Base-by-base conservation (phyloP, 2,888 invertebrate species). In the Geotrupes spiniger region DNA sequence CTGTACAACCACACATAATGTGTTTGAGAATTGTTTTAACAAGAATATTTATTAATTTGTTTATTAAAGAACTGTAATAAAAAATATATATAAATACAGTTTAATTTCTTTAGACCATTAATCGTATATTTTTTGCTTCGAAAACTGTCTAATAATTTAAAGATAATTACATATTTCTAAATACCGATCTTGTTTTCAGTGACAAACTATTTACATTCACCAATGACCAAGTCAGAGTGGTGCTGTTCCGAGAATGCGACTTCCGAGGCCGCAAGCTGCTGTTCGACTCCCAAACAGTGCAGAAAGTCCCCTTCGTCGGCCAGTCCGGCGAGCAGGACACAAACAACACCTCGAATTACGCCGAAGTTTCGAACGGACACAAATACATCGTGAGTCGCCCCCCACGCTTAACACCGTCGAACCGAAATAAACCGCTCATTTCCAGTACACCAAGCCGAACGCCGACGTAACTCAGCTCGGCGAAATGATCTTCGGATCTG, bases 401-500 rank as follows among this genome's bases (percentile, higher is more conserved):
- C n/a, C n/a, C 27, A 11, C 29, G 2, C 33, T n/a, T 10, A 14
- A 33, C 2, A 15, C 6, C 21, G 21, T 21, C 21, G 6, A 21
- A 21, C 21, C 6, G 21, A 21, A 21, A 21, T 21, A 21, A 21
- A 21, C 21, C 4, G 6, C 6, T 21, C 21, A 21, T 21, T 21
- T 54, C 15, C 69, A 86, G 86, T 83, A 83, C 68, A 80, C 78
- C 21, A 82, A 82, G 36, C 81, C 85, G 48, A 73, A 69, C 42
- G 74, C 81, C 56, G 92, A 92, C 69, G 83, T 86, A 48, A 81
- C 80, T 56, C 78, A 84, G 54, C 78, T 93, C 67, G 89, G 91
- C 59, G 94, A 94, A 78, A 91, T 94, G 89, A 86, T 93, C 62
- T 94, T 94, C 71, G 94, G 94, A 4, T 86, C 92, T 1, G 87